phyloP scores from a whole-genome alignment of 2,888 invertebrate species.

The Myathropa florea region DNA sequence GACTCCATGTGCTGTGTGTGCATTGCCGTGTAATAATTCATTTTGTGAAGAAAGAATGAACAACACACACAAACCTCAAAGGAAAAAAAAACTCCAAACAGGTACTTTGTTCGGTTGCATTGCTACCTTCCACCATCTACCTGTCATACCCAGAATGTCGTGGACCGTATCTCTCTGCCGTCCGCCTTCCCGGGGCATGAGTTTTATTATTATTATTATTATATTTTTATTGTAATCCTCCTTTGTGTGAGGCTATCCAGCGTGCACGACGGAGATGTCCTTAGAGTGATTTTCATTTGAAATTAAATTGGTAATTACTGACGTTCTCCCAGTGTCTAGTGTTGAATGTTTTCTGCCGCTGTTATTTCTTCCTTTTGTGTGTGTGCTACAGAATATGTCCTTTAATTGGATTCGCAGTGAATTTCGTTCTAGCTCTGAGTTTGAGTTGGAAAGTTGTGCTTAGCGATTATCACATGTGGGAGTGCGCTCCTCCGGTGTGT shows the following conservation, averaged over 20 bases:
- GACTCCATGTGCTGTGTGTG: conserved; percentile 20
- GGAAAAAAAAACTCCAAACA: conserved; percentile 45
- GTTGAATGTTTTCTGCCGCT: background rate
- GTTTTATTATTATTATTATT: conserved; percentile 44
- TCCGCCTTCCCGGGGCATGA: conserved; percentile 3
- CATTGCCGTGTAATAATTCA: conserved; percentile 20
- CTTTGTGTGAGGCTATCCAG: background rate
- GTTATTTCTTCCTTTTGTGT: background rate
- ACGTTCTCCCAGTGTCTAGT: background rate
- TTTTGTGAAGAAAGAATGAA: background rate
- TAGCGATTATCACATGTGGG: conserved; percentile 31
- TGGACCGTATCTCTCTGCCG: background rate
- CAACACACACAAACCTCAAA: background rate
- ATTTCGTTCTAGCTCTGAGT: background rate
- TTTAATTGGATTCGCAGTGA: conserved; percentile 26
- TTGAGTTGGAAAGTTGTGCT: conserved; percentile 2
- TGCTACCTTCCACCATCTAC: conserved; percentile 25
- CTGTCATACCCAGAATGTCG: conserved; percentile 38
- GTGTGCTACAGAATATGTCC: background rate
- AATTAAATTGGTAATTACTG: conserved; percentile 53
- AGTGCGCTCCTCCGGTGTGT: background rate
- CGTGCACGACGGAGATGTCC: conserved; percentile 22
- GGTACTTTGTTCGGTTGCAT: conserved; percentile 44
- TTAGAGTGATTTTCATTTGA: conserved; percentile 45
- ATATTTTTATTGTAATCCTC: conserved; percentile 33